These are phyloP conservation scores for Lithodes maja DNA, from an alignment of 2,888 invertebrate species.

Conservation along the genomic window DNA sequence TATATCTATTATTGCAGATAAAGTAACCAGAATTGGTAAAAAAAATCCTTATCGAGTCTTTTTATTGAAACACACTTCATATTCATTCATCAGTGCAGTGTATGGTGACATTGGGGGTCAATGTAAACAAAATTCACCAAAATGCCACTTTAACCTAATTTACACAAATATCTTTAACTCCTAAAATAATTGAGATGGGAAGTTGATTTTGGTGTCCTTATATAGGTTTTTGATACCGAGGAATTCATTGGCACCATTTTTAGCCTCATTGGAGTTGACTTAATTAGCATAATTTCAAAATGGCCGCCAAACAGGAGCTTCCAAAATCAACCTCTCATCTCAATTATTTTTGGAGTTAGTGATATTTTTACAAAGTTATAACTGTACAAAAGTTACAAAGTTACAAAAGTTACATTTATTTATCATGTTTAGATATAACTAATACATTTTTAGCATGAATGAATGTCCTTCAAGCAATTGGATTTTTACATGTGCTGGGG, in stretches of 20 bases:
- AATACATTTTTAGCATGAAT: background rate
- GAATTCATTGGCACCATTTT: background rate
- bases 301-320: background rate
- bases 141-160: background rate
- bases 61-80: constrained; percentile 1
- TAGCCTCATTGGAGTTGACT: background rate
- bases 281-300: background rate
- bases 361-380: no score
- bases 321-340: no score
- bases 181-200: background rate
- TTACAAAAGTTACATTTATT: background rate
- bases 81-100: background rate
- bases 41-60: background rate
- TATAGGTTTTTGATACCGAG: background rate
- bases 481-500: no score
- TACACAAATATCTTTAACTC: background rate
- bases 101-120: no score
- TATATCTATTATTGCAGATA: constrained; percentile 1
- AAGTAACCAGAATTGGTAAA: background rate
- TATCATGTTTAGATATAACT: background rate
- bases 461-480: no score
- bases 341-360: no score
- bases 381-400: no score
- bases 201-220: background rate
- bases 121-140: background rate